Conservation (phyloP, 2,113 vertebrate genomes). For the Malurus elegans region DNA sequence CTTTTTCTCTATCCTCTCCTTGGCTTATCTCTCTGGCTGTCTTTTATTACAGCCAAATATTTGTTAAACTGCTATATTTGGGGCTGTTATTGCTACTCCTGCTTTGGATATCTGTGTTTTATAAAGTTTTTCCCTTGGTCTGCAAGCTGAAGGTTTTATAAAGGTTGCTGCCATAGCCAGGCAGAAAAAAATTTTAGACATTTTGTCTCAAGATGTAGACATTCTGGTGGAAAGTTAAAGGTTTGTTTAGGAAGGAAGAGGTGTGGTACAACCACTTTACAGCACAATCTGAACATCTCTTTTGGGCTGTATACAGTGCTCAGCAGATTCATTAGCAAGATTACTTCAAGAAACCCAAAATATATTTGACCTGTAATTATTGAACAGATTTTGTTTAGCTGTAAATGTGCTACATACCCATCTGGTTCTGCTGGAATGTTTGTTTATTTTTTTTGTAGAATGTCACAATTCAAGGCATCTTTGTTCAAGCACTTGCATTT, state of each 20-base stretch:
- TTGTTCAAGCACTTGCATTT: neutral
- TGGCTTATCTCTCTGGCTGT: neutral
- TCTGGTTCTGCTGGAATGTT: neutral
- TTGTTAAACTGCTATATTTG: neutral
- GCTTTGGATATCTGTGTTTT: neutral
- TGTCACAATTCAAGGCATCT: neutral
- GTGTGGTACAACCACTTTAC: neutral
- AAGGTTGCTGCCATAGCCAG: neutral
- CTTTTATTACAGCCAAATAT: neutral
- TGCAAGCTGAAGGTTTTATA: neutral
- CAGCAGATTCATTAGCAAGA: neutral
- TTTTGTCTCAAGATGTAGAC: neutral
- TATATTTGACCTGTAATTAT: slow-evolving; percentile 17
- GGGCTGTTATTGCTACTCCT: neutral
- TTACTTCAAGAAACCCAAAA: neutral
- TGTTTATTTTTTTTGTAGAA: neutral
- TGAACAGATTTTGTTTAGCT: slow-evolving; percentile 52
- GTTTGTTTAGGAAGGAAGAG: neutral
- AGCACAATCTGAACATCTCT: neutral
- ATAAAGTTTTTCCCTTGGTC: neutral
- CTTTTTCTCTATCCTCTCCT: neutral
- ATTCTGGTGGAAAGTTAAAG: neutral
- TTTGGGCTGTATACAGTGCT: neutral
- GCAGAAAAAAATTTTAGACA: neutral
- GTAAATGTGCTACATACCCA: neutral